These are phyloP conservation scores for Tridacna gigas DNA, from an alignment of 2,888 invertebrate species.

Conservation along the genomic window DNA sequence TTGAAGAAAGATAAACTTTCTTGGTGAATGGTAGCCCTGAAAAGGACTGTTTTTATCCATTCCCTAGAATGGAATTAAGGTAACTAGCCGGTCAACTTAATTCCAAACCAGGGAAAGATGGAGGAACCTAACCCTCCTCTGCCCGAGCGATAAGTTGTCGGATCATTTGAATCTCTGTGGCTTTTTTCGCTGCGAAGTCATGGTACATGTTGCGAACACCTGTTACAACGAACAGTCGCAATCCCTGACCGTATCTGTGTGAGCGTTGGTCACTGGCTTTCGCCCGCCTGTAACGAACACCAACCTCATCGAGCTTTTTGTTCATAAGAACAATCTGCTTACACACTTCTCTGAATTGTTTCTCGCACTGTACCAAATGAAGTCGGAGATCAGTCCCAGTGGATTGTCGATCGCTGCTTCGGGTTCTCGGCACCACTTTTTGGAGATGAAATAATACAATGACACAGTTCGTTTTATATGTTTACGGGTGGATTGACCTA, in stretches of 20 bases:
- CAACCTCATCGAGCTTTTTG: conserved; percentile 63
- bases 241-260: conserved; percentile 75
- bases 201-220: conserved; percentile 68
- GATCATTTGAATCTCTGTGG: conserved; percentile 37
- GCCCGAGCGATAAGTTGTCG: conserved; percentile 24
- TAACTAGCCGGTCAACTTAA: no score
- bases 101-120: no score
- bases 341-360: conserved; percentile 65
- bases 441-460: no score
- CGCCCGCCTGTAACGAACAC: conserved; percentile 72
- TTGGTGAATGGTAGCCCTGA: no score
- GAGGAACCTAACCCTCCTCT: no score
- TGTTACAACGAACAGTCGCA: conserved; percentile 72
- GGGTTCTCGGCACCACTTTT: conserved; percentile 17
- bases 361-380: conserved; percentile 34
- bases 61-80: no score
- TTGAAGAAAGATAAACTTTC: no score
- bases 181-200: conserved; percentile 62
- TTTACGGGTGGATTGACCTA: no score
- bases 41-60: no score
- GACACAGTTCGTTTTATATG: no score
- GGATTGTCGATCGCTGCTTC: background rate
- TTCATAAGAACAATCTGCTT: conserved; percentile 75
- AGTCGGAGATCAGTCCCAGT: conserved; percentile 20
- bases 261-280: conserved; percentile 66